Evolutionary conservation across 2,113 vertebrate species (phyloP), one percentile per base, ranked within the genome.

Genomic region (Bos indicus): DNA sequence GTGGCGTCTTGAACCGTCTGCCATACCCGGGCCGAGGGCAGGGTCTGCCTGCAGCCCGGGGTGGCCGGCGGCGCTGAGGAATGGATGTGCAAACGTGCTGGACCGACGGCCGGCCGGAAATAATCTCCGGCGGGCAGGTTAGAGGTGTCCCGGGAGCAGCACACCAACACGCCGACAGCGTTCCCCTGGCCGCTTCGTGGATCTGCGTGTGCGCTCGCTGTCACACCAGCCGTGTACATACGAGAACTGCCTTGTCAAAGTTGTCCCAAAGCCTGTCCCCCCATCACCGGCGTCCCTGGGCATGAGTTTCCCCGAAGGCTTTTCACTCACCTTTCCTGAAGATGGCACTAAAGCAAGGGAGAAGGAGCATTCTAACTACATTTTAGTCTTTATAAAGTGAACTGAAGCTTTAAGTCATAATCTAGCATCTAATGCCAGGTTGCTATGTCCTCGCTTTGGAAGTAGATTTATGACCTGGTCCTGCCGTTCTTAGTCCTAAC

Each of bases 351-450:
- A 88, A 94, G 95, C 36, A 12, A 96, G 59, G 19, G 60, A 48
- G 71, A 56, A 3, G 71, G 96, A 64, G 85, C 86, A 0, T 56
- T 80, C 95, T 97, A 88, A 96, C 92, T 13, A 62, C 82, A 2
- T 88, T 59, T 85, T 91, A 87, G 88, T 94, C 92, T 82, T 91
- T 23, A 77, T 74, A 14, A 82, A 96, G 95, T 95, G 96, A 98
- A 96, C 94, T 91, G 97, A 93, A 97, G 98, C 98, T 99, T 99
- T 99, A 98, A 98, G 98, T 99, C 98, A 93, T 98, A 98, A 98
- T 98, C 98, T 94, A 56, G 97, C 98, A 84, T 97, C 98, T 97
- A 97, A 97, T 88, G 95, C 94, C 97, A 88, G 97, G 92, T 88
- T 21, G 86, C 92, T 12, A 33, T 87, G 97, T 82, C 15, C 74